phyloP scores from a whole-genome alignment of 1,140 invertebrate species.

The Drosophila aff. region DNA sequence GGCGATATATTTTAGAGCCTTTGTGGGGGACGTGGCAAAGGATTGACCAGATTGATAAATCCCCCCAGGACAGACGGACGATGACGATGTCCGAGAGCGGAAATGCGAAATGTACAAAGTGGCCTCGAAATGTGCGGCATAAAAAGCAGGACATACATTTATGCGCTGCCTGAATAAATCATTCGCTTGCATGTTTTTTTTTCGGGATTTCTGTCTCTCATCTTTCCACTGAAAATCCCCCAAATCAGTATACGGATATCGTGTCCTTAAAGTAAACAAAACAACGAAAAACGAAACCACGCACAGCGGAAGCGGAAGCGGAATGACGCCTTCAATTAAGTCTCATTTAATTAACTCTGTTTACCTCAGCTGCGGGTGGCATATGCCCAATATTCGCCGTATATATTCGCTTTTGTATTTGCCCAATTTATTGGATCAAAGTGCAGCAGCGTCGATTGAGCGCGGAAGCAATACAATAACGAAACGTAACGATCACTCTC shows the following conservation, averaged over 20 bases:
- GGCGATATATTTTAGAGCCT: constrained; percentile 18
- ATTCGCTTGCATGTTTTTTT: constrained; percentile 38
- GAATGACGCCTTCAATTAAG: constrained; percentile 27
- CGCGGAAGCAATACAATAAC: neutral
- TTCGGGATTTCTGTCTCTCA: neutral
- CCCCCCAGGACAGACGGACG: constrained; percentile 2
- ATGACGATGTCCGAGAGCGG: constrained; percentile 6
- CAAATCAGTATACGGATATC: neutral
- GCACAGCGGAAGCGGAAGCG: constrained; percentile 25
- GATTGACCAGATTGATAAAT: constrained; percentile 46
- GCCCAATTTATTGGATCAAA: constrained; percentile 7
- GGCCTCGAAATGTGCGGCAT: constrained; percentile 4
- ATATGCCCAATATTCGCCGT: constrained; percentile 15
- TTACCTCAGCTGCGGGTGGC: constrained; percentile 31
- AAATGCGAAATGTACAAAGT: constrained; percentile 13
- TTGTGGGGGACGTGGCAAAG: constrained; percentile 4
- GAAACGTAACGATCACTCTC: constrained; percentile 5
- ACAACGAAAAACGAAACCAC: neutral
- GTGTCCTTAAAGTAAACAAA: constrained; percentile 10
- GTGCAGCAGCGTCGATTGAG: neutral
- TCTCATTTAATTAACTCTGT: constrained; percentile 39
- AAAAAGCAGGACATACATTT: constrained; percentile 25
- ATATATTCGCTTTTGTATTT: neutral
- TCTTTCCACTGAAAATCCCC: neutral
- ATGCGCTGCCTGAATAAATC: constrained; percentile 57